phyloP scores from a whole-genome alignment of 2,113 vertebrate species.

The Potamarius usumacintae region DNA sequence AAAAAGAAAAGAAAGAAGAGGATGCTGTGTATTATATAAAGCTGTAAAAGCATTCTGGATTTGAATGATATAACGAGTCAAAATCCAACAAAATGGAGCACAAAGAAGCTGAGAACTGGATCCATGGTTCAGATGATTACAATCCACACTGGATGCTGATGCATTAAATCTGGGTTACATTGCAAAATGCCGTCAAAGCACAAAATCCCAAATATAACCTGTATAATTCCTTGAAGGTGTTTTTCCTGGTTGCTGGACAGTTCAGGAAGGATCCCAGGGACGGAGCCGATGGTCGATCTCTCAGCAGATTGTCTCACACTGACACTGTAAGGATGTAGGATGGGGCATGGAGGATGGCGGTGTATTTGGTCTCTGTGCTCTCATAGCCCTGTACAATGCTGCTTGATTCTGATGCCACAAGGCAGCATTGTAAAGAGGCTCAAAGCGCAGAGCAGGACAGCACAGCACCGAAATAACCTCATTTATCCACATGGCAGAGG shows the following conservation, averaged over 20 bases:
- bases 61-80: not conserved
- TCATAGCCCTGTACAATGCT: conserved; percentile 85
- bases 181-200: not conserved
- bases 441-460: conserved; percentile 71
- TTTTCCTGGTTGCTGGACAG: not conserved
- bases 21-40: not conserved
- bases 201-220: not conserved
- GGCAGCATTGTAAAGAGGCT: conserved; percentile 83
- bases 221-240: not conserved
- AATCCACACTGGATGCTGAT: not conserved
- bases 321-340: conserved; percentile 6
- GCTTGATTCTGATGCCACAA: conserved; percentile 79
- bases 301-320: not conserved
- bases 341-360: conserved; percentile 12
- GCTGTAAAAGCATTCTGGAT: too few species aligned
- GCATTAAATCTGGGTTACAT: not conserved
- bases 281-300: not conserved
- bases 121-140: not conserved
- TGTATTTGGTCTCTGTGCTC: conserved; percentile 66
- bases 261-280: not conserved
- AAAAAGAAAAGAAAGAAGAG: not conserved
- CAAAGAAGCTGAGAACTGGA: not conserved
- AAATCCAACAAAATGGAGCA: conserved; percentile 16
- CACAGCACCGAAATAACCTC: not conserved
- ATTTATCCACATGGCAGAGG: not conserved